phyloP scores from a whole-genome alignment of 2,888 invertebrate species.

The Scelioninae gen. 2 region DNA sequence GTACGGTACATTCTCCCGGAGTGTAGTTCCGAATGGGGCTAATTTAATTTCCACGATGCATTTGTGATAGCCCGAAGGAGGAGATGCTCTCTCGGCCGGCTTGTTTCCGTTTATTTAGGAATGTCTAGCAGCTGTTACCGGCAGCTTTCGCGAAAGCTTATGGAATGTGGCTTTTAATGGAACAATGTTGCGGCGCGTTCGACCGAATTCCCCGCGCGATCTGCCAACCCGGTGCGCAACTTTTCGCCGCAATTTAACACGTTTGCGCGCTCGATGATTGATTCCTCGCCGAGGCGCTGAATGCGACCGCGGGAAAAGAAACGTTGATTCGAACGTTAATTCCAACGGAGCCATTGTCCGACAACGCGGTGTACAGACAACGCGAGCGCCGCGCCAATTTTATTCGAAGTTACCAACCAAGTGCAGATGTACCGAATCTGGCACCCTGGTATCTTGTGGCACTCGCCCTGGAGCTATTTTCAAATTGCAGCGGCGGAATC shows the following conservation, averaged over 20 bases:
- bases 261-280: constrained; percentile 48
- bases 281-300: constrained; percentile 37
- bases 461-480: constrained; percentile 11
- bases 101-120: constrained; percentile 58
- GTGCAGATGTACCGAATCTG: too few relatives aligned
- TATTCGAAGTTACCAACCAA: too few relatives aligned
- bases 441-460: too few relatives aligned
- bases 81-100: constrained; percentile 52
- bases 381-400: too few relatives aligned
- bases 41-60: constrained; percentile 54
- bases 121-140: constrained; percentile 58
- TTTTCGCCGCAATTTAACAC: constrained; percentile 40
- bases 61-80: constrained; percentile 56
- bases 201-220: constrained; percentile 43
- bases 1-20: constrained; percentile 32
- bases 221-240: constrained; percentile 48
- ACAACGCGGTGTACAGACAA: too few relatives aligned
- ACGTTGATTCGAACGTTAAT: constrained; percentile 1
- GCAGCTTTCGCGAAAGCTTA: constrained; percentile 57
- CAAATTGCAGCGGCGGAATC: constrained; percentile 13
- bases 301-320: background rate
- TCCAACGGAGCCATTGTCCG: background rate
- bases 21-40: constrained; percentile 47
- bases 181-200: constrained; percentile 56
- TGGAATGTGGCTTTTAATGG: constrained; percentile 55